These are phyloP conservation scores for Pycnonotus jocosus DNA, from an alignment of 2,113 vertebrate genomes.

Conservation along the genomic window DNA sequence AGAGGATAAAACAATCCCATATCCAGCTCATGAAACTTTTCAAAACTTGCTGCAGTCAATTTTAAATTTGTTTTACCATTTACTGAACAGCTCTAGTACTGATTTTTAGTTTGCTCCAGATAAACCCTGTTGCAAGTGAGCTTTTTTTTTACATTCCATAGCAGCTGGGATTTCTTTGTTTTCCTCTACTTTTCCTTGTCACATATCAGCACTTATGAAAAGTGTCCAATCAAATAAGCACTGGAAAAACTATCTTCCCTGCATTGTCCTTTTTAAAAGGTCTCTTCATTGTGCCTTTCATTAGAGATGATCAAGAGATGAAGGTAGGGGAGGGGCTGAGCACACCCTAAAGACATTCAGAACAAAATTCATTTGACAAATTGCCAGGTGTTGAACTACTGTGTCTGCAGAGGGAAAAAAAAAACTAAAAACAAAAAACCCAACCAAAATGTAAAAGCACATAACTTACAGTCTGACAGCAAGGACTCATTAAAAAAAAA, in stretches of 20 bases:
- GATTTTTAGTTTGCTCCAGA: not conserved
- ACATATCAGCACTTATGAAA: not conserved
- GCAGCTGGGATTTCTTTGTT: not conserved
- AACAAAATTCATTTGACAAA: not conserved
- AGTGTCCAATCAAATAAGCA: not conserved
- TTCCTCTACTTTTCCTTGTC: not conserved
- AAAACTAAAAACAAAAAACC: too few species aligned
- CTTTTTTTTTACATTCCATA: not conserved
- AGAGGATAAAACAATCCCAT: not conserved
- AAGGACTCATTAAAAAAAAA: not conserved
- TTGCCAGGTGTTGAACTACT: not conserved
- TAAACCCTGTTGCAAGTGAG: not conserved
- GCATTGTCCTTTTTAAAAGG: not conserved
- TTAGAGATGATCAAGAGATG: not conserved
- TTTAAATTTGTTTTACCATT: not conserved
- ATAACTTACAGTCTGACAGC: not conserved
- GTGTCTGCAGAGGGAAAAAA: not conserved
- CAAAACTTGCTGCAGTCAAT: not conserved
- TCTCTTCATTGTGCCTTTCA: not conserved
- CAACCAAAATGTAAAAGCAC: not conserved
- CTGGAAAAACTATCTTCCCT: not conserved
- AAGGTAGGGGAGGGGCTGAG: not conserved
- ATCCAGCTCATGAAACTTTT: not conserved
- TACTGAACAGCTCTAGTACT: not conserved
- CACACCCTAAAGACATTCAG: not conserved